Percentiles rank a stretch among this genome's conserved stretches.
Evolutionary conservation across 2,113 vertebrate genomes (phyloP).

Genomic region (Percina caprodes): DNA sequence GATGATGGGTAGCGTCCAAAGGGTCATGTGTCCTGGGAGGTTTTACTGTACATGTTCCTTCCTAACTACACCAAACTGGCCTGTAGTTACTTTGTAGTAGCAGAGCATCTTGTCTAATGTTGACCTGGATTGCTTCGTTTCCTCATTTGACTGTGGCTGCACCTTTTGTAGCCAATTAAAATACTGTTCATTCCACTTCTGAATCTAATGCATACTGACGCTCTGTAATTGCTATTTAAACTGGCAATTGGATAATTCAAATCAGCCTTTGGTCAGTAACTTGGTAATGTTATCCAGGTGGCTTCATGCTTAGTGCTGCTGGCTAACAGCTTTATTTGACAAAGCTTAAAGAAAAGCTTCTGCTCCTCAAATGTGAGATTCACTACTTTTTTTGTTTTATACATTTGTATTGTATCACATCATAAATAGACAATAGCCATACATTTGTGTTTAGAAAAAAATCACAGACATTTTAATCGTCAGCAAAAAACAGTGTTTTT

Average conservation of each 20-base stretch:
- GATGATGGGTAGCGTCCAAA: slow-evolving; percentile 39
- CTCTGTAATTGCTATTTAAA: background rate
- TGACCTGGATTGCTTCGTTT: slow-evolving; percentile 3
- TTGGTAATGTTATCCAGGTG: background rate
- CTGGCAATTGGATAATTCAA: background rate
- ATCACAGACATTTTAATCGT: background rate
- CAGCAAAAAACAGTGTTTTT: background rate
- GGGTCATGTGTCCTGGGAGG: slow-evolving; percentile 24
- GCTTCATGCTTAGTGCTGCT: background rate
- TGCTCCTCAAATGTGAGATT: too few relatives aligned
- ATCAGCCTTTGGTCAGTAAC: background rate
- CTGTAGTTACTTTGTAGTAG: slow-evolving; percentile 9
- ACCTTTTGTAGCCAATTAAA: background rate
- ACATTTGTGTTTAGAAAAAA: background rate
- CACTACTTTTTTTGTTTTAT: too few relatives aligned
- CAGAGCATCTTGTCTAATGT: background rate
- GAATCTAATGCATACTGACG: background rate
- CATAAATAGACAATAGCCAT: too few relatives aligned
- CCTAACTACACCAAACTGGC: slow-evolving; percentile 2
- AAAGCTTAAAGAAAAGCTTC: too few relatives aligned
- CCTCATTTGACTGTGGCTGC: background rate
- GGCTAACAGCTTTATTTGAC: background rate
- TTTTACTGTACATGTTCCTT: slow-evolving; percentile 15
- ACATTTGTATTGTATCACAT: too few relatives aligned
- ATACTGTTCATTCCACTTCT: background rate